Evolutionary conservation across 2,797 vertebrate species (phyloP), one percentile per base, ranked within the genome.

Genomic region (Ispidina lecontei): DNA sequence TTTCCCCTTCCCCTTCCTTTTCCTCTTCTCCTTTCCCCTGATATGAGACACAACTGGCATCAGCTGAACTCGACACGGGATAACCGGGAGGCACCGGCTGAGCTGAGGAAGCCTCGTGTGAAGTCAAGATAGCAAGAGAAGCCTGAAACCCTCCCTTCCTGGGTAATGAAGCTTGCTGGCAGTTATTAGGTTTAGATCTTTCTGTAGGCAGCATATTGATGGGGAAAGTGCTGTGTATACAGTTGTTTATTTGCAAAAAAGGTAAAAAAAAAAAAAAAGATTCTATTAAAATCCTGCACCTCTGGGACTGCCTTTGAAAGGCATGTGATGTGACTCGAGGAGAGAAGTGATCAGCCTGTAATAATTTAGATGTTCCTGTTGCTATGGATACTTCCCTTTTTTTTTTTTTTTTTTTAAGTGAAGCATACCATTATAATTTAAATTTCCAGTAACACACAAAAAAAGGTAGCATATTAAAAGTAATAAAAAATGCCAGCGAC

Each of bases 361-460:
- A 94, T 95, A 94, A 96, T 95, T 95, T 91, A 94, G 93, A 94
- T 89, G 77, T 90, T 88, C 90, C 74, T 68, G 96, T 97, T 96
- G 95, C 96, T 89, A 97, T 96, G 96, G 96, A 78, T 91, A 96
- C 95, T 94, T 95, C n/a, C 56, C 82, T 51, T 41, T 55, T 86
- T 25, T 47, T 65, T 64, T 49, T 49, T 49, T 51, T 52, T 73
- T 87, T 82, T 71, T 43, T 44, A 95, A 93, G 86, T 62, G 80
- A 96, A 93, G 92, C 85, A 73, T 75, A 81, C 88, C 84, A 93
- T 93, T 96, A 94, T 94, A 72, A 96, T 97, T 96, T 93, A 95
- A 91, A 96, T 95, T 95, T 94, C 82, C 93, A 86, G 68, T 59
- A 89, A 86, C 72, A 84, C 37, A 39, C 37, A 39, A 39, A 46